Percentiles rank a stretch among this genome's conserved stretches.
These are phyloP conservation scores for Chaenodraco wilsoni DNA, from an alignment of 2,797 vertebrate species.

Conservation along the genomic window DNA sequence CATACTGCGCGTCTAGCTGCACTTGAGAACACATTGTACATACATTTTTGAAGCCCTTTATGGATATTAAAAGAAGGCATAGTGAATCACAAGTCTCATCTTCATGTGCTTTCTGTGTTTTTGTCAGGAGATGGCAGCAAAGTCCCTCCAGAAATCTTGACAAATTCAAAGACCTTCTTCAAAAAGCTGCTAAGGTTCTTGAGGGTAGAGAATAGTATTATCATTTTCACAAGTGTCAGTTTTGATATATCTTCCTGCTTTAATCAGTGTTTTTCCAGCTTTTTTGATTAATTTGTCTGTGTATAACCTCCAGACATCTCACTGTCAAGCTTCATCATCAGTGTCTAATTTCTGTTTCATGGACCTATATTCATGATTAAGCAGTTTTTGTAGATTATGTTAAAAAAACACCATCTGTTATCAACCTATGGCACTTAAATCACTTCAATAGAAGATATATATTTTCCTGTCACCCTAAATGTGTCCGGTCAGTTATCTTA, in stretches of 20 bases:
- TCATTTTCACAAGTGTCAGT: not conserved
- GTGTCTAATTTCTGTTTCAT: not conserved
- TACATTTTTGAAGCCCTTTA: constrained; percentile 39
- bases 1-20: constrained; percentile 29
- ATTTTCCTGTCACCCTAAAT: constrained; percentile 35
- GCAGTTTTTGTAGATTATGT: not conserved
- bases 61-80: constrained; percentile 44
- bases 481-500: constrained; percentile 49
- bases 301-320: not conserved
- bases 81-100: not conserved
- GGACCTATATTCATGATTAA: constrained; percentile 7
- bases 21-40: constrained; percentile 46
- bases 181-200: not conserved
- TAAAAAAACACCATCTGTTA: constrained; percentile 16
- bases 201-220: not conserved
- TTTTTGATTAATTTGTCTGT: not conserved
- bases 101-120: constrained; percentile 16
- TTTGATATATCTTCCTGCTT: not conserved
- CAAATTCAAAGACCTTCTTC: not conserved
- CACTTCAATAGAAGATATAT: not conserved
- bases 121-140: constrained; percentile 72
- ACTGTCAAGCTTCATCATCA: not conserved
- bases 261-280: not conserved
- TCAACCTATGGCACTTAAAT: constrained; percentile 10
- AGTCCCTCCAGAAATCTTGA: constrained; percentile 2